phyloP scores from a whole-genome alignment of 2,113 vertebrate genomes.

The Corythaeola cristata region DNA sequence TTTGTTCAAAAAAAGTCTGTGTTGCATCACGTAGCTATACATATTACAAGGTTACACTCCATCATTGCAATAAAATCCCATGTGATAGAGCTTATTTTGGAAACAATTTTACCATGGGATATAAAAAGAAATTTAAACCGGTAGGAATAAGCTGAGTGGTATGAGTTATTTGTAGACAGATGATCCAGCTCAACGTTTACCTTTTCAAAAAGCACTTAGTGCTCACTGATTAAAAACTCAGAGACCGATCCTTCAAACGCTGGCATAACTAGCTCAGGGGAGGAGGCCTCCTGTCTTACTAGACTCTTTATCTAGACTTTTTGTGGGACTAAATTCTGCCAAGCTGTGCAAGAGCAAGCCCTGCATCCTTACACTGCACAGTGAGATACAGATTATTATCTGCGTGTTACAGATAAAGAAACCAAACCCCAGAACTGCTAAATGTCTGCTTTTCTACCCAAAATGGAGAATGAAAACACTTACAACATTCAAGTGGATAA shows the following conservation, averaged over 20 bases:
- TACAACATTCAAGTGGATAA: neutral
- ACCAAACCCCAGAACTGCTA: neutral
- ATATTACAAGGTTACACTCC: constrained; percentile 32
- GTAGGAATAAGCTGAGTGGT: constrained; percentile 36
- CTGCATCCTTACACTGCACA: neutral
- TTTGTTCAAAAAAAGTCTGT: neutral
- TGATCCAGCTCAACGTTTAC: constrained; percentile 49
- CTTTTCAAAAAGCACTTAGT: constrained; percentile 25
- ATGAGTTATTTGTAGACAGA: constrained; percentile 43
- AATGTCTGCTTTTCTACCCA: neutral
- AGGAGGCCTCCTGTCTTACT: neutral
- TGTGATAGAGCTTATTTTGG: constrained; percentile 40
- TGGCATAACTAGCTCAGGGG: neutral
- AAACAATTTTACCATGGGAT: constrained; percentile 40
- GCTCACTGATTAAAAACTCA: constrained; percentile 11
- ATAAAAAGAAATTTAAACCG: constrained; percentile 54
- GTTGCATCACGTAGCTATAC: neutral
- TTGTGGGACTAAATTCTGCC: neutral
- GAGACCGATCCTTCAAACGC: neutral
- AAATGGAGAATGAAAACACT: neutral
- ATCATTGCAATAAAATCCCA: neutral
- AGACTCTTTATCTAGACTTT: neutral
- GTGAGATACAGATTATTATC: neutral
- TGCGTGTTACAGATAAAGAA: neutral
- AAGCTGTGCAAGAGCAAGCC: neutral